These are phyloP conservation scores for Linnaemya tessellans DNA, from an alignment of 2,888 invertebrate genomes.

Conservation along the genomic window DNA sequence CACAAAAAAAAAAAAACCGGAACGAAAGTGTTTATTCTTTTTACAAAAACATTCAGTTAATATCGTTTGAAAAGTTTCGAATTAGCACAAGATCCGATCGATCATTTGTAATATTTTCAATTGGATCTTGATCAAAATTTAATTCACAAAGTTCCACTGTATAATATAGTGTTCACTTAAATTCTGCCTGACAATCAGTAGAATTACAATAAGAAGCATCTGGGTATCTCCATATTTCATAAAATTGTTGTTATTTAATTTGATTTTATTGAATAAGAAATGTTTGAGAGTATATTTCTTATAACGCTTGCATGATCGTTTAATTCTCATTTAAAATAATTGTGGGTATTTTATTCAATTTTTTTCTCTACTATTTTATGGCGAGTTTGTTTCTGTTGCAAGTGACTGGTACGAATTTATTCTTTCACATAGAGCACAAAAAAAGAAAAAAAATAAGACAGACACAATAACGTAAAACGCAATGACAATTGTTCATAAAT, in stretches of 20 bases:
- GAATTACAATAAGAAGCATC: conserved; percentile 56
- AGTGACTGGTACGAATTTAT: conserved; percentile 55
- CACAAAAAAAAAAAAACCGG: no score
- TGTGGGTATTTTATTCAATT: conserved; percentile 47
- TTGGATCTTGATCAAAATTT: no score
- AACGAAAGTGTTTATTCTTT: no score
- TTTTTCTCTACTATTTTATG: conserved; percentile 26
- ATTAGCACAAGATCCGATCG: no score
- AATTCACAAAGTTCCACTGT: neutral
- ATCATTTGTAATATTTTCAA: no score
- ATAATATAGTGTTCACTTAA: conserved; percentile 5
- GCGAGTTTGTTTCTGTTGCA: conserved; percentile 16
- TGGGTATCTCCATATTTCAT: conserved; percentile 13
- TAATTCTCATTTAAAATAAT: conserved; percentile 68
- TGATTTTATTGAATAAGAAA: neutral
- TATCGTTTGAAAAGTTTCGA: no score
- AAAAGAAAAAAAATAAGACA: neutral
- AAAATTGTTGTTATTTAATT: conserved; percentile 1
- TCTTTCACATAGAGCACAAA: conserved; percentile 12
- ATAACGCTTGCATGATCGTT: conserved; percentile 60
- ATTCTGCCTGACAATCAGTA: conserved; percentile 1
- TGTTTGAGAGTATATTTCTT: neutral
- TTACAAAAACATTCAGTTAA: no score
- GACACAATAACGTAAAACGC: conserved; percentile 30
- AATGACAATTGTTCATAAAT: conserved; percentile 49